phyloP scores from a whole-genome alignment of 2,797 vertebrate species.

The Micrastur ruficollis region DNA sequence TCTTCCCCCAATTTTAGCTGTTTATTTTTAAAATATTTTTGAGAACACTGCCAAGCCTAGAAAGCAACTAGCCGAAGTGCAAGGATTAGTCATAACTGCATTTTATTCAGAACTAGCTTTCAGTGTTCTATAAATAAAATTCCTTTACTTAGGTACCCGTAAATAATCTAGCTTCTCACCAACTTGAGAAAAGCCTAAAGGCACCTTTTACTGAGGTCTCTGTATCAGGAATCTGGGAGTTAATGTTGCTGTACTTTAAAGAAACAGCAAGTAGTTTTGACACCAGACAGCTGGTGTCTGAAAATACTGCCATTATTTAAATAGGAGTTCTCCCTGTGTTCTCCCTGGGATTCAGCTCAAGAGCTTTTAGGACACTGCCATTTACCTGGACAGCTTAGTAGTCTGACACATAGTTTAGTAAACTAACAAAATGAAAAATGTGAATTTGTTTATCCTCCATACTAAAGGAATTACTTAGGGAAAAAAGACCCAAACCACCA shows the following conservation, averaged over 20 bases:
- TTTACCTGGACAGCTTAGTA: background rate
- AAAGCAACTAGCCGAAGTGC: background rate
- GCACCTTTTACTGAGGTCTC: background rate
- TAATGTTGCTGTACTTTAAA: background rate
- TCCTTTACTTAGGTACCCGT: background rate
- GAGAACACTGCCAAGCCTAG: background rate
- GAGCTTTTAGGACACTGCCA: background rate
- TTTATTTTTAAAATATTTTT: background rate
- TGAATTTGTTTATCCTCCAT: too few species aligned
- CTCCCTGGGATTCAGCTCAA: background rate
- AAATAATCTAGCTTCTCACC: constrained; percentile 18
- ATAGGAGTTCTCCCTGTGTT: background rate
- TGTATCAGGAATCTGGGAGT: background rate
- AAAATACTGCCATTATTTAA: background rate
- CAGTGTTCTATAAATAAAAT: background rate
- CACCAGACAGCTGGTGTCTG: background rate
- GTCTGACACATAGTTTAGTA: background rate
- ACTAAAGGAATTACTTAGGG: too few species aligned
- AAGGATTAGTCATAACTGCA: background rate
- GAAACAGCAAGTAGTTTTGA: background rate
- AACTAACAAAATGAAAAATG: background rate
- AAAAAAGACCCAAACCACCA: background rate
- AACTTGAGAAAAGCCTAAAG: background rate
- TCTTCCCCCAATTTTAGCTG: background rate
- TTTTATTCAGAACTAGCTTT: constrained; percentile 28